Conservation (phyloP, 2,888 invertebrate species). For the Andrena hattorfiana region DNA sequence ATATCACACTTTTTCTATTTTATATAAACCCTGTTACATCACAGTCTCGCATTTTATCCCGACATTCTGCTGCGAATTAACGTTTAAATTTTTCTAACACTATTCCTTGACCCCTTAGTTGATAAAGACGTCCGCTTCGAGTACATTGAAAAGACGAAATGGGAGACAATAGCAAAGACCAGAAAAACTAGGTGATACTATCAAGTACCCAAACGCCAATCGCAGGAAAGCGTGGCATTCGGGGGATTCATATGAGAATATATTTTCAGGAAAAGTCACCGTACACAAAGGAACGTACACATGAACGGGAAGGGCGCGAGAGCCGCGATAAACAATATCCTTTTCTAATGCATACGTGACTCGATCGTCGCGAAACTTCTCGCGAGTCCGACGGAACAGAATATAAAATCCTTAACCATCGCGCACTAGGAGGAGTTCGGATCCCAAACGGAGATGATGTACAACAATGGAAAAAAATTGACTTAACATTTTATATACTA, state of each 20-base stretch:
- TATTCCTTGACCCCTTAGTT: slow-evolving; percentile 78
- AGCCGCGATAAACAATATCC: slow-evolving; percentile 94
- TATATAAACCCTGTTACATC: slow-evolving; percentile 25
- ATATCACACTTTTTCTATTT: slow-evolving; percentile 17
- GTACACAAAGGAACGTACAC: slow-evolving; percentile 89
- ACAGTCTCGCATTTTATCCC: slow-evolving; percentile 39
- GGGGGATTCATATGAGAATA: slow-evolving; percentile 63
- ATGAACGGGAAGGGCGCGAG: slow-evolving; percentile 91
- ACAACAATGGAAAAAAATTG: slow-evolving; percentile 79
- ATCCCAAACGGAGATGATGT: slow-evolving; percentile 84
- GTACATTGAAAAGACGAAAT: slow-evolving; percentile 81
- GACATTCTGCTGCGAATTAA: slow-evolving; percentile 46
- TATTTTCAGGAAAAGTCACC: slow-evolving; percentile 92
- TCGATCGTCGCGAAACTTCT: too few species aligned
- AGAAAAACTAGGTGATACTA: slow-evolving; percentile 79
- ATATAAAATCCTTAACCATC: slow-evolving; percentile 76
- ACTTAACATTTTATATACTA: slow-evolving; percentile 84
- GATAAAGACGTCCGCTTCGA: slow-evolving; percentile 79
- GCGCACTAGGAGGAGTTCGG: slow-evolving; percentile 83
- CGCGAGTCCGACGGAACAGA: background rate
- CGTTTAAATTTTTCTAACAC: slow-evolving; percentile 70
- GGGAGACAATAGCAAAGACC: slow-evolving; percentile 78
- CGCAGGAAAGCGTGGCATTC: slow-evolving; percentile 54
- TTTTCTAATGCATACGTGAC: slow-evolving; percentile 85
- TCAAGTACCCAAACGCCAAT: slow-evolving; percentile 74